Conservation (phyloP, 92 coral and sea anemone genomes). For the Porites rus region DNA sequence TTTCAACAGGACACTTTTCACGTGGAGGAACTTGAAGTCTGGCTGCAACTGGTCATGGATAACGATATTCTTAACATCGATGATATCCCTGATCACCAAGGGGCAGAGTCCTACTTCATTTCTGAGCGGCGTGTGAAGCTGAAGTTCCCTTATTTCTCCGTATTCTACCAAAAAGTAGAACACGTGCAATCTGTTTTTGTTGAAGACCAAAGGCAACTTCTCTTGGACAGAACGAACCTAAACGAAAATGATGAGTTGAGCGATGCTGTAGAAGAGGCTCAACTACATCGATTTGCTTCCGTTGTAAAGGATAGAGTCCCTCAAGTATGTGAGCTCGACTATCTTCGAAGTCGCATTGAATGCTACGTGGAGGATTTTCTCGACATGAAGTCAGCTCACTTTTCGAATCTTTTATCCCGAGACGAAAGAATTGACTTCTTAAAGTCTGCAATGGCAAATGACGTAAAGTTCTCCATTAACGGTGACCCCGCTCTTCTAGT, state of each 20-base stretch:
- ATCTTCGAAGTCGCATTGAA: slow-evolving; percentile 41
- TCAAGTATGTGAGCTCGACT: slow-evolving; percentile 60
- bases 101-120: slow-evolving; percentile 81
- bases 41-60: slow-evolving; percentile 63
- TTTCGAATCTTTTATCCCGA: slow-evolving; percentile 61
- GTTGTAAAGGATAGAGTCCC: slow-evolving; percentile 72
- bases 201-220: slow-evolving; percentile 76
- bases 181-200: slow-evolving; percentile 68
- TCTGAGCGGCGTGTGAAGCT: slow-evolving; percentile 57
- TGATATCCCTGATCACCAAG: slow-evolving; percentile 83
- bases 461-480: slow-evolving; percentile 38
- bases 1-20: slow-evolving; percentile 7
- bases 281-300: slow-evolving; percentile 60
- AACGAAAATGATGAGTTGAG: slow-evolving; percentile 74
- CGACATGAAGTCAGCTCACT: slow-evolving; percentile 74
- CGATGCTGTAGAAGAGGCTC: slow-evolving; percentile 35
- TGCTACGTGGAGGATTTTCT: slow-evolving; percentile 86
- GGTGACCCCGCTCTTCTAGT: slow-evolving; percentile 37
- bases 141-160: slow-evolving; percentile 74
- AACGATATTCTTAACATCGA: slow-evolving; percentile 61
- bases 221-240: slow-evolving; percentile 68
- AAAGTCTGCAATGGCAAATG: slow-evolving; percentile 72
- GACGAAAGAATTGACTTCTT: slow-evolving; percentile 65
- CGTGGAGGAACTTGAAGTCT: slow-evolving; percentile 57
- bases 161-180: slow-evolving; percentile 79